phyloP scores from a whole-genome alignment of 2,888 invertebrate species.

The Eucera pruinosa region DNA sequence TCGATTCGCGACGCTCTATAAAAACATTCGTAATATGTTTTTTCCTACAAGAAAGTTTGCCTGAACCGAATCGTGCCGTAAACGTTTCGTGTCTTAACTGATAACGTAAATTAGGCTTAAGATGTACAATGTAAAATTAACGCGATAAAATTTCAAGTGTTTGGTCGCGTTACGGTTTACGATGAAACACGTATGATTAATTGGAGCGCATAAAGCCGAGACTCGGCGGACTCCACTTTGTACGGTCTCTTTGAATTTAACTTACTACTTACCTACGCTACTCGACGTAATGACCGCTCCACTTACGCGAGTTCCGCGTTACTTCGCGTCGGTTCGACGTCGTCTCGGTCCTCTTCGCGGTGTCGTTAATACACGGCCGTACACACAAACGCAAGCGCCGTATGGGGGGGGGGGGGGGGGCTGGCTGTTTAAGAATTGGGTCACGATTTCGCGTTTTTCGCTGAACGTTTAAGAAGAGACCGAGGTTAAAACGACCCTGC shows the following conservation, averaged over 20 bases:
- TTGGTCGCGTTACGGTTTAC: not conserved
- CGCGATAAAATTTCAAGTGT: not conserved
- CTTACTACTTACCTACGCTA: conserved; percentile 51
- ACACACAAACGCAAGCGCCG: not conserved
- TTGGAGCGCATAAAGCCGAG: conserved; percentile 32
- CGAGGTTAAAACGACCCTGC: conserved; percentile 18
- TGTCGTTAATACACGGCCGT: conserved; percentile 40
- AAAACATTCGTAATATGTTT: no score
- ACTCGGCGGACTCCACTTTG: conserved; percentile 30
- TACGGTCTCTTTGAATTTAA: conserved; percentile 53
- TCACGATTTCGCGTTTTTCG: conserved; percentile 53
- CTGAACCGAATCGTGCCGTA: no score
- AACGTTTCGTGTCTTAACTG: no score
- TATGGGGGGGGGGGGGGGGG: no score
- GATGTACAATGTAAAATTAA: conserved; percentile 2
- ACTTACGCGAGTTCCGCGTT: conserved; percentile 57
- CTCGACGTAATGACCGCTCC: conserved; percentile 52
- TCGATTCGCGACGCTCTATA: no score
- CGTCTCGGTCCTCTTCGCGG: conserved; percentile 18
- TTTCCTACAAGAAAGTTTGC: no score
- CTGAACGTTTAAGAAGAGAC: conserved; percentile 40
- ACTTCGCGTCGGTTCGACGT: conserved; percentile 35
- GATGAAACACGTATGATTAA: conserved; percentile 35
- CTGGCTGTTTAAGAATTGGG: conserved; percentile 58
- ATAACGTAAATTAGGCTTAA: no score